Percentiles rank a stretch among this genome's conserved stretches.
Conservation (phyloP, 2,888 invertebrate genomes). For the Drosophila meridiana region DNA sequence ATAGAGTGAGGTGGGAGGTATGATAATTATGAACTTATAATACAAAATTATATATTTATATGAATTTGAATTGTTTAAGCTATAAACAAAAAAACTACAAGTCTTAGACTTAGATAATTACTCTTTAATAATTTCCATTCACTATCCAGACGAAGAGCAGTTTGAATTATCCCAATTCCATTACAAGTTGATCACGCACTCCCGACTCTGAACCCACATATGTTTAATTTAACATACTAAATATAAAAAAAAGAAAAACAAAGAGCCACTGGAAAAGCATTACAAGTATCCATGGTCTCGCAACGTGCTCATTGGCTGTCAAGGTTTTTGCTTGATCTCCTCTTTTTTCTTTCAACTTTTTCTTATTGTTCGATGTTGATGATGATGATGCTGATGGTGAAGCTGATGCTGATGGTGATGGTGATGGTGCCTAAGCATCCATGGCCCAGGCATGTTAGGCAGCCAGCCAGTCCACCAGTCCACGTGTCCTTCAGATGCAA, state of each 20-base stretch:
- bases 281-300: conserved; percentile 28
- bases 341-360: conserved; percentile 9
- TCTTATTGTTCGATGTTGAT: not conserved
- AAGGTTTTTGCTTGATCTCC: conserved; percentile 35
- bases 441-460: conserved; percentile 55
- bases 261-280: not conserved
- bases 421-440: conserved; percentile 46
- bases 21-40: too few relatives aligned
- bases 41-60: too few relatives aligned
- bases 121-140: not conserved
- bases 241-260: not conserved
- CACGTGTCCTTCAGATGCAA: conserved; percentile 39
- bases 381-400: conserved; percentile 18
- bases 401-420: conserved; percentile 31
- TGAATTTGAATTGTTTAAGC: too few relatives aligned
- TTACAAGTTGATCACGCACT: not conserved
- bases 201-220: not conserved
- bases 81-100: too few relatives aligned
- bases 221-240: not conserved
- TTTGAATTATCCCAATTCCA: not conserved
- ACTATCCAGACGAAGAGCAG: too few relatives aligned
- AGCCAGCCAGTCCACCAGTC: not conserved
- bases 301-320: conserved; percentile 41
- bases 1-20: too few relatives aligned
- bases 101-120: too few relatives aligned